Evolutionary conservation across 2,888 invertebrate species (phyloP), one percentile per base, ranked within the genome.

Genomic region (Chymomyza procnemis): DNA sequence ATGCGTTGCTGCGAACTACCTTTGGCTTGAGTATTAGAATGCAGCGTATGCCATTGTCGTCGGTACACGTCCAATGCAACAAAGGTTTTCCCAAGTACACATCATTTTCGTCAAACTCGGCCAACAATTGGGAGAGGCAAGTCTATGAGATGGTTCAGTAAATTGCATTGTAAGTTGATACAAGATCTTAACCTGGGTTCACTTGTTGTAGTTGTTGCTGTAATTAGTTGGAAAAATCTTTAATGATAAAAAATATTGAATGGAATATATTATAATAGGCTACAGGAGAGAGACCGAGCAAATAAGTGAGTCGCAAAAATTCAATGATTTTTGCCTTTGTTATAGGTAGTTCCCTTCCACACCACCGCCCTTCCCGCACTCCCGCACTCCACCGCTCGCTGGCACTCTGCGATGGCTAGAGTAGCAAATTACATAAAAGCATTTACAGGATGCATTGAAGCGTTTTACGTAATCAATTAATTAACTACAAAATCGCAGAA

Each of bases 401-500:
- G n/a, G n/a, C n/a, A 1, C 26, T 0, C 26, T 26, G 26, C 3
- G 26, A 6, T 83, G 74, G 85, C 74, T 80, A 78, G 71, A 76
- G 78, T 74, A 70, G 74, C 80, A 72, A 83, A 78, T 83, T 81
- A 71, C 71, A 64, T 71, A 48, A 18, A 50, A 50, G 50, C 50
- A 50, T 18, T 50, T 8, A 50, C 50, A 6, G n/a, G 50, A 50
- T 83, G 78, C 80, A 81, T 68, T 78, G 69, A 68, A 76, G 78
- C 80, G 74, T 75, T 74, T 78, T 70, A 64, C 70, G 84, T 73
- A 83, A 85, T 82, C 84, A 82, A 82, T 82, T 82, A 83, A 82
- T 82, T 83, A 80, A 82, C 69, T 74, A 73, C 74, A 73, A 76
- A 78, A 76, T 74, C 73, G 73, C 78, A 73, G 70, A 47, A 63